Evolutionary conservation across 2,888 invertebrate genomes (phyloP).

Genomic region (Cylloceria caligata): DNA sequence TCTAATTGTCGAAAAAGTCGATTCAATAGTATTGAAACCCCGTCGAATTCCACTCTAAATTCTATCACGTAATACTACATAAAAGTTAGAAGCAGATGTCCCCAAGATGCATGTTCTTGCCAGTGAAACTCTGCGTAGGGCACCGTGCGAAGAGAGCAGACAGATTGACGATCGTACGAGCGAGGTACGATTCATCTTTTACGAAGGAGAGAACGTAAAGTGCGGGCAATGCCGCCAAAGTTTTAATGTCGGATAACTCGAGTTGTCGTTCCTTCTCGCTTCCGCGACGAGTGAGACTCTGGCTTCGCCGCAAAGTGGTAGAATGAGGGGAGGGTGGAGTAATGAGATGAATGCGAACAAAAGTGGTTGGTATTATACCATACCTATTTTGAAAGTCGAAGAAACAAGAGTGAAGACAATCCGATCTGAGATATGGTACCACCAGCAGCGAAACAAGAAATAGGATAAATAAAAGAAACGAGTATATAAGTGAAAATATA

Average conservation of each 20-base stretch:
- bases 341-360: conserved; percentile 16
- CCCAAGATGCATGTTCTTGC: not conserved
- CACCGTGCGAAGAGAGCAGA: conserved; percentile 4
- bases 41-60: not conserved
- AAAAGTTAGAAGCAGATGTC: conserved; percentile 19
- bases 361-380: conserved; percentile 17
- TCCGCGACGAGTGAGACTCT: conserved; percentile 32
- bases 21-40: not conserved
- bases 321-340: not conserved
- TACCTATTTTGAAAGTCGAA: conserved; percentile 5
- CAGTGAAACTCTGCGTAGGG: not conserved
- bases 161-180: conserved; percentile 21
- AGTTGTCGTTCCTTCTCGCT: not conserved
- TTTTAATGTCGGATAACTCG: conserved; percentile 23
- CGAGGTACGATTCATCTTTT: not conserved
- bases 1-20: too few species aligned
- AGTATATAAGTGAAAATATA: not conserved
- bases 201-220: conserved; percentile 1
- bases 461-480: conserved; percentile 23
- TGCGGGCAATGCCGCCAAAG: conserved; percentile 22
- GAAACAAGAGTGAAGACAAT: not conserved
- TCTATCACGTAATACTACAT: not conserved
- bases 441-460: conserved; percentile 6
- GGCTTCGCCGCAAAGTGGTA: conserved; percentile 24
- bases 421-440: conserved; percentile 6